Percentiles rank a stretch among this genome's conserved stretches.
Evolutionary conservation across 2,888 invertebrate species (phyloP).

Genomic region (Cheilosia scutellata): DNA sequence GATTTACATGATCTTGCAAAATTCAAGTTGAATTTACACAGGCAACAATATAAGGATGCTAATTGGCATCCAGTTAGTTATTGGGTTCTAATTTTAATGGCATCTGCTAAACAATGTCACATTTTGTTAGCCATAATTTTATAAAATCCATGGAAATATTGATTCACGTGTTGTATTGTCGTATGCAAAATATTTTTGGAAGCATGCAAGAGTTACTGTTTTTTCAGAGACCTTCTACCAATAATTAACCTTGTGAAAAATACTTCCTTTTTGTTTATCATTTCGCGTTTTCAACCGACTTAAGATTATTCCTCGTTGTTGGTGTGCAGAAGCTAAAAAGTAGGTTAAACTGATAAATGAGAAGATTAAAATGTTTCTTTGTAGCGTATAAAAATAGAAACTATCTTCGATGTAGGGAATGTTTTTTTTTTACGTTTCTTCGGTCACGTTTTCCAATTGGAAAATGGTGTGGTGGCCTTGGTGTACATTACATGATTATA

Average conservation of each 20-base stretch:
- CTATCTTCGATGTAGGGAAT: neutral
- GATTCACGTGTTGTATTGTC: no score
- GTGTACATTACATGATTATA: neutral
- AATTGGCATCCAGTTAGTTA: neutral
- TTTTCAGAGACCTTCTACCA: neutral
- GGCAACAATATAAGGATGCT: neutral
- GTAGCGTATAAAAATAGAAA: slow-evolving; percentile 10
- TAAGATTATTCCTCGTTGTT: neutral
- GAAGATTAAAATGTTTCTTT: slow-evolving; percentile 17
- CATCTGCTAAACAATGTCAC: neutral
- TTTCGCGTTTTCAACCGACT: neutral
- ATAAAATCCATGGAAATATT: no score
- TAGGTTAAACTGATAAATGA: slow-evolving; percentile 55
- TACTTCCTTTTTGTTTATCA: neutral
- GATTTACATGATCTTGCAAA: neutral
- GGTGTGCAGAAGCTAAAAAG: slow-evolving; percentile 5
- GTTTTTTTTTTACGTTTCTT: slow-evolving; percentile 18
- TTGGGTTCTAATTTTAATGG: neutral
- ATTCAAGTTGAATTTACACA: no score
- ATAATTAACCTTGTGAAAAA: neutral
- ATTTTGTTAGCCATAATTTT: no score
- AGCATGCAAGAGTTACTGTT: neutral
- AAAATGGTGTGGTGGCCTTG: slow-evolving; percentile 2
- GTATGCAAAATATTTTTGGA: neutral
- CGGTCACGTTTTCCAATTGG: slow-evolving; percentile 39